These are phyloP conservation scores for Tetropium fuscum DNA, from an alignment of 2,888 invertebrate genomes.

Conservation along the genomic window DNA sequence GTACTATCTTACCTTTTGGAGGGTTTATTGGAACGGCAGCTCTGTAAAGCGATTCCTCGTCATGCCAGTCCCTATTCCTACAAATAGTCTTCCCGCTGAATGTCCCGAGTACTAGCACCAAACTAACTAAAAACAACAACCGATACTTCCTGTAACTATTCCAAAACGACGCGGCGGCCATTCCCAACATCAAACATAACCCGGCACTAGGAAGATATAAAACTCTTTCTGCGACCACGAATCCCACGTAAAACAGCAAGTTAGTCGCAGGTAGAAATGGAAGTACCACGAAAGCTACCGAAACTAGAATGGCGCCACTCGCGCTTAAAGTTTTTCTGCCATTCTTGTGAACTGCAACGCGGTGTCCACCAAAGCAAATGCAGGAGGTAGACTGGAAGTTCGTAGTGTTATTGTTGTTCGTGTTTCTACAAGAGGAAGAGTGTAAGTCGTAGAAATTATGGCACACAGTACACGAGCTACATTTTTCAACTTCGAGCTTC, in stretches of 20 bases:
- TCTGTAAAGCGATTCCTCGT: slow-evolving; percentile 92
- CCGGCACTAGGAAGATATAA: slow-evolving; percentile 97
- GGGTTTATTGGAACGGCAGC: slow-evolving; percentile 94
- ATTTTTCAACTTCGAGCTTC: slow-evolving; percentile 1
- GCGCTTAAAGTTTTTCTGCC: slow-evolving; percentile 38
- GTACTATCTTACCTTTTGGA: slow-evolving; percentile 91
- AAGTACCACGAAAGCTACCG: slow-evolving; percentile 83
- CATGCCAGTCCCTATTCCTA: slow-evolving; percentile 91
- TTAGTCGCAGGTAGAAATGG: slow-evolving; percentile 97
- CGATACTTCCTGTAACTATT: slow-evolving; percentile 53
- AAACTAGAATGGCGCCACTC: slow-evolving; percentile 62
- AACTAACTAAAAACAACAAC: slow-evolving; percentile 66
- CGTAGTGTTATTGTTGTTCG: slow-evolving; percentile 79
- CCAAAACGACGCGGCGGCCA: slow-evolving; percentile 75
- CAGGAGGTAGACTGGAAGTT: slow-evolving; percentile 69
- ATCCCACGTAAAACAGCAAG: slow-evolving; percentile 97
- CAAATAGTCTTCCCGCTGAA: slow-evolving; percentile 82
- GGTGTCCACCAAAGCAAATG: slow-evolving; percentile 42
- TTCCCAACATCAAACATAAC: slow-evolving; percentile 88
- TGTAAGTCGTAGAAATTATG: slow-evolving; percentile 76
- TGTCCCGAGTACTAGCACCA: slow-evolving; percentile 72
- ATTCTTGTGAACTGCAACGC: slow-evolving; percentile 17
- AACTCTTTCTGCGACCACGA: slow-evolving; percentile 96
- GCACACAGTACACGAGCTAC: slow-evolving; percentile 74
- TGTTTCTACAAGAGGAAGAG: slow-evolving; percentile 76